Base-by-base conservation (phyloP, 2,888 invertebrate genomes). In the Dasysyrphus tricinctus region DNA sequence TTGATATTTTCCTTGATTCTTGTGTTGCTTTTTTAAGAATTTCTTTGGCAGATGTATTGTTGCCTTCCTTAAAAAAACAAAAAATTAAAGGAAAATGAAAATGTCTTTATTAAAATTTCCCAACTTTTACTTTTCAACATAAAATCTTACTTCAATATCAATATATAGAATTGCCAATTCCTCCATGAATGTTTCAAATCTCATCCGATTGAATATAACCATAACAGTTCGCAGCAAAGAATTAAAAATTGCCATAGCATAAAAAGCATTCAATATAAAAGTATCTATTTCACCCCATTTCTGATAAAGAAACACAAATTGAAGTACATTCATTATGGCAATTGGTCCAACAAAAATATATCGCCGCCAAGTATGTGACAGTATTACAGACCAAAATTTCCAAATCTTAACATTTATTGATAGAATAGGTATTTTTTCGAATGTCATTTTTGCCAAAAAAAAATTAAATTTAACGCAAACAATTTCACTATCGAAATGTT, bases 341-440 rank as follows among this genome's bases (percentile, higher is more conserved):
- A 90, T 88, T 44, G 90, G 90, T 79, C 89, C 70, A 39, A 91
- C 89, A 84, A 91, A 90, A 5, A 88, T 78, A 70, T 88, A 90
- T 9, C 90, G 89, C 9, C 90, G 89, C 91, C 91, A 92, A 79
- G 88, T 89, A 70, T 73, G 88, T 5, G 89, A 89, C 77, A 90
- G 37, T 9, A 92, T 89, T 7, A 92, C 89, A 4, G 89, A 90
- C 57, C 90, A 85, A 67, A 89, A 88, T 57, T 89, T 89, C 90
- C 90, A 92, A 88, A 91, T 88, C 72, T 90, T 89, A 63, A 91
- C 90, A 82, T 92, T 91, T 88, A 91, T 90, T 74, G 91, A 88
- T 24, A 91, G 88, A 85, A 91, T 89, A 42, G 91, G 90, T 14
- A 42, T 69, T 29, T 39, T 54, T 69, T 69, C 69, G 8, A 69